Conservation (phyloP, 2,113 vertebrate genomes). For the Tauraco erythrolophus region DNA sequence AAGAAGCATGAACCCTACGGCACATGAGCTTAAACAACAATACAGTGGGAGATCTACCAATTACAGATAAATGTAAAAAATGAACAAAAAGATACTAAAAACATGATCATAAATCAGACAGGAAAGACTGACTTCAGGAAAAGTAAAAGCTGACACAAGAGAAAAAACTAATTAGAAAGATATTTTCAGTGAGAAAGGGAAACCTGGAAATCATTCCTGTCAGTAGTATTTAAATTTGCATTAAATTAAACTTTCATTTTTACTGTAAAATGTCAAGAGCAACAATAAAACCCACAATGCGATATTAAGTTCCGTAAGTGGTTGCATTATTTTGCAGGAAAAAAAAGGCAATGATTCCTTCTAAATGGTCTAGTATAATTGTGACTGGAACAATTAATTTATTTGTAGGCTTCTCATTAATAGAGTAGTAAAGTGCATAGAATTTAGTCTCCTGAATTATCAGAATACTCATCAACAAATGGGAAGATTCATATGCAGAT, state of each 20-base stretch:
- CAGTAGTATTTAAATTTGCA: background rate
- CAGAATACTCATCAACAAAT: background rate
- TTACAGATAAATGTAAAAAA: background rate
- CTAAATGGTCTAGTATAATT: background rate
- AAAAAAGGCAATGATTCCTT: background rate
- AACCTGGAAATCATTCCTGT: background rate
- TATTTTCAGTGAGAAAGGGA: background rate
- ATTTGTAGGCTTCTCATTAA: background rate
- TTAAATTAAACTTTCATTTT: background rate
- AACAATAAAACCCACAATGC: background rate
- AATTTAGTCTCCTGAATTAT: background rate
- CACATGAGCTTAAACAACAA: background rate
- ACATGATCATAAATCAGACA: background rate
- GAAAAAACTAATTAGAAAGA: background rate
- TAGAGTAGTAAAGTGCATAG: background rate
- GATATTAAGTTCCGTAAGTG: background rate
- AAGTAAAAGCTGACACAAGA: background rate
- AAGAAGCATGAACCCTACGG: rapidly evolving
- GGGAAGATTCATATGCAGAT: background rate
- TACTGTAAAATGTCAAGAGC: background rate
- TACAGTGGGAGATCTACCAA: background rate
- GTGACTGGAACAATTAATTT: background rate
- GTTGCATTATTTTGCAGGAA: background rate
- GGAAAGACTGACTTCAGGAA: background rate
- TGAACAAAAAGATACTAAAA: background rate